phyloP scores from a whole-genome alignment of 2,113 vertebrate species.

The Semnornis frantzii region DNA sequence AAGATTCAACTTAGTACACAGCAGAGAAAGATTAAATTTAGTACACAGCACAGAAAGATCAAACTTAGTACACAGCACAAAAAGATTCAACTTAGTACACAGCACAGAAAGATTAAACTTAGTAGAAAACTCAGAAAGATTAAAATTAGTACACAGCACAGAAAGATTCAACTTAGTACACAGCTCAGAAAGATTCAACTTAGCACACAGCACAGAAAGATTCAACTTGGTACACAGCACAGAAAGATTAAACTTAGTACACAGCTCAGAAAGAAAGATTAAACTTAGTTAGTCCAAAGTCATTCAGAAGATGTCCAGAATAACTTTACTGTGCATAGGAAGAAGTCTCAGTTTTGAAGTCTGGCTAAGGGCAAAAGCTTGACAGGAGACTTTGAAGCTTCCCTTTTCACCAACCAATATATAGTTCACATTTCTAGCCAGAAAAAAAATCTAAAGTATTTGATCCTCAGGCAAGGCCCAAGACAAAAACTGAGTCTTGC shows the following conservation, averaged over 20 bases:
- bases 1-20: too few relatives aligned
- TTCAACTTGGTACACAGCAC: too few relatives aligned
- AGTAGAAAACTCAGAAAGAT: too few relatives aligned
- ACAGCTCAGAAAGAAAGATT: not conserved
- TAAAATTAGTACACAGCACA: too few relatives aligned
- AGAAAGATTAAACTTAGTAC: not conserved
- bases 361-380: not conserved
- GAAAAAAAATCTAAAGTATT: not conserved
- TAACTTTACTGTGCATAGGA: not conserved
- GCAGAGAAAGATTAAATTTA: too few relatives aligned
- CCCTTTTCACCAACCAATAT: not conserved
- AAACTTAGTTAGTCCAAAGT: not conserved
- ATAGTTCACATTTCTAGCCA: not conserved
- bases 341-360: constrained; percentile 21
- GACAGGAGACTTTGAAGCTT: not conserved
- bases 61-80: too few relatives aligned
- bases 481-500: not conserved
- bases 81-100: too few relatives aligned
- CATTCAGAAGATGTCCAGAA: not conserved
- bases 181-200: too few relatives aligned
- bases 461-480: not conserved
- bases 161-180: too few relatives aligned
- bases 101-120: too few relatives aligned
- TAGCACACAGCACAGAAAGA: too few relatives aligned
- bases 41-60: too few relatives aligned